These are phyloP conservation scores for Nannospalax galili DNA, from an alignment of 2,113 vertebrate genomes.

Conservation along the genomic window DNA sequence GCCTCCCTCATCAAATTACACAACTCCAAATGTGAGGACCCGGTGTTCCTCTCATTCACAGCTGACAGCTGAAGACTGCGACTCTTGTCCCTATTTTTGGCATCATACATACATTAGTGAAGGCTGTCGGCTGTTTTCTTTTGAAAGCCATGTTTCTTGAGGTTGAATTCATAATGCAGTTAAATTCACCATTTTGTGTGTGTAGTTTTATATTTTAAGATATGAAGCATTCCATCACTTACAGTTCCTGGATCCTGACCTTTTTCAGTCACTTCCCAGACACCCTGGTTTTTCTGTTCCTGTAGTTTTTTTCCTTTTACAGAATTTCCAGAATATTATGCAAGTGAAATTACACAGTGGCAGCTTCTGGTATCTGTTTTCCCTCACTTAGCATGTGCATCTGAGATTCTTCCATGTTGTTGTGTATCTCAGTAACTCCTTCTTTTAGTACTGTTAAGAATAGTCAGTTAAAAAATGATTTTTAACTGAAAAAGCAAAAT, in stretches of 20 bases:
- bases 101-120: neutral
- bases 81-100: neutral
- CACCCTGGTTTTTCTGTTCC: neutral
- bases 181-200: neutral
- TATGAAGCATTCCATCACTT: neutral
- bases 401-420: neutral
- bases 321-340: neutral
- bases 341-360: neutral
- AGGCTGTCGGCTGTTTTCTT: neutral
- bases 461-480: neutral
- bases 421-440: neutral
- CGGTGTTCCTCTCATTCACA: neutral
- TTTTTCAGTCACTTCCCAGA: neutral
- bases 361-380: neutral
- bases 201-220: neutral
- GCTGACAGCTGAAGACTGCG: neutral
- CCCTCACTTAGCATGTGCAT: neutral
- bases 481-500: constrained; percentile 6
- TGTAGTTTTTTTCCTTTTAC: neutral
- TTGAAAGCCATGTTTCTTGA: neutral
- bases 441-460: neutral
- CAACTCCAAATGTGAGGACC: neutral
- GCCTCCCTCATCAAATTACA: neutral
- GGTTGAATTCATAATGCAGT: neutral
- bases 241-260: neutral